Evolutionary conservation across 2,888 invertebrate species (phyloP), one percentile per base, ranked within the genome.

Genomic region (Panorpa germanica): DNA sequence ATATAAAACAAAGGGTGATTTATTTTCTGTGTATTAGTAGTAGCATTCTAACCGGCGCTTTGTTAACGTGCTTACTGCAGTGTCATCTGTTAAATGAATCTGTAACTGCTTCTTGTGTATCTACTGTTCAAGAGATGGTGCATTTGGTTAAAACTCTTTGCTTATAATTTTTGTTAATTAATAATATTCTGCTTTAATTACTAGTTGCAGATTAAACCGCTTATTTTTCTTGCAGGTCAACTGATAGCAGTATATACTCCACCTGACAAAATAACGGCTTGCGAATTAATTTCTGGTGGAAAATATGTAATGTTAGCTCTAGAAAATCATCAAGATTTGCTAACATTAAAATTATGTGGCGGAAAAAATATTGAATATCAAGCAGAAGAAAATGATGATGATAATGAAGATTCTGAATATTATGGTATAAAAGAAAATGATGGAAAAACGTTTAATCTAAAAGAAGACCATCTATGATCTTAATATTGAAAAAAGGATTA

Each of bases 211-310:
- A n/a, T n/a, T n/a, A n/a, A n/a, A n/a, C n/a, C n/a, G n/a, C n/a
- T 29, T 33, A 34, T 34, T 28, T 18, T 34, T 35, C 40, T 46
- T 49, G n/a, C 51, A 81, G 82, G 82, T 27, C 70, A 72, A 48
- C 60, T 78, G 31, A 59, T 82, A 45, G 73, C 82, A 15, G 77
- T 80, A 1, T 82, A 72, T 55, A 80, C 78, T 4, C 80, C 82
- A 2, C 70, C 72, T 25, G 63, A 66, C 26, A 63, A 70, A 35
- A 71, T 82, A 40, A 70, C 71, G 20, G 72, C 78, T 1, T 77
- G 78, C 49, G 80, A 83, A 45, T 65, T 85, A 24, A 64, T 75
- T 7, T 63, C 72, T 9, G 74, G 76, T 31, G 83, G 82, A 1
- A 63, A 64, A 18, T 63, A 67, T 29, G 62, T 81, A 2, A 66